Percentiles rank a stretch among this genome's conserved stretches.
phyloP scores from a whole-genome alignment of 1,140 invertebrate species.

The Wiebesia pumilae region DNA sequence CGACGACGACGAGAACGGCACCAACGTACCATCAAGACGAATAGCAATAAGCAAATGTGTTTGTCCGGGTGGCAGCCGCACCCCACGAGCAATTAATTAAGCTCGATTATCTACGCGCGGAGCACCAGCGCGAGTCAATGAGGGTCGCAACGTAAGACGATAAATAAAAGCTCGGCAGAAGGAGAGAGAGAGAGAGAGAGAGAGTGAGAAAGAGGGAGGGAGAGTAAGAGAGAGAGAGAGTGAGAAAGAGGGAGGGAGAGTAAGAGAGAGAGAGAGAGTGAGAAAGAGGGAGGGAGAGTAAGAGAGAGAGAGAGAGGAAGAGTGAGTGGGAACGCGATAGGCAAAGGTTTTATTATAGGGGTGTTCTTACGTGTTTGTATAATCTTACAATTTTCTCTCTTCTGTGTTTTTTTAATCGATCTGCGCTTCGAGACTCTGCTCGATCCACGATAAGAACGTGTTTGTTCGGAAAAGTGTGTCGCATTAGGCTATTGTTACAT shows the following conservation, averaged over 20 bases:
- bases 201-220: not conserved
- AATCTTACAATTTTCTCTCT: not conserved
- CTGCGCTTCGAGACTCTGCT: not conserved
- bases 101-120: constrained; percentile 73
- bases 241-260: not conserved
- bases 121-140: constrained; percentile 57
- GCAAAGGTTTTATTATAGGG: not conserved
- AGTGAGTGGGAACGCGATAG: not conserved
- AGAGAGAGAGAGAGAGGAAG: not conserved
- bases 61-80: constrained; percentile 66
- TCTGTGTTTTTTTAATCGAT: constrained; percentile 5
- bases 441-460: not conserved
- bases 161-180: not conserved
- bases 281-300: no score
- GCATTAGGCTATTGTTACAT: not conserved
- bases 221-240: not conserved
- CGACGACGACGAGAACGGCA: not conserved
- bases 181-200: not conserved
- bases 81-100: constrained; percentile 72
- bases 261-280: not conserved
- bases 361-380: not conserved
- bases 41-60: constrained; percentile 74
- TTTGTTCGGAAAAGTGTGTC: not conserved
- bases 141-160: constrained; percentile 4
- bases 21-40: constrained; percentile 61